Conservation (phyloP, 2,888 invertebrate species). For the Perithous albicinctus region DNA sequence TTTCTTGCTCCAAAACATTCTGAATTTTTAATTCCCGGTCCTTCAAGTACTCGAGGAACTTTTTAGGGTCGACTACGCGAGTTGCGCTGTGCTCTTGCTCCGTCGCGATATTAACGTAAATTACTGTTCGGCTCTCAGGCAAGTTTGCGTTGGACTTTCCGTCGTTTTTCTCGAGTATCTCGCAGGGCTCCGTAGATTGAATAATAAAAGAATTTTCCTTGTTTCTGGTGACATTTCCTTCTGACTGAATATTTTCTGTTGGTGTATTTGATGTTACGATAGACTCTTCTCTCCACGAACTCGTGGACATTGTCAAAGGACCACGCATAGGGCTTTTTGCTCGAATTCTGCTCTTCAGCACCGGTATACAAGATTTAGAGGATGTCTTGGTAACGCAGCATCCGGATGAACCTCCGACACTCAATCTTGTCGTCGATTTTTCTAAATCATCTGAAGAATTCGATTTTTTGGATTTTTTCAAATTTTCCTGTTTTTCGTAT, state of each 20-base stretch:
- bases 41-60: slow-evolving; percentile 73
- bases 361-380: slow-evolving; percentile 78
- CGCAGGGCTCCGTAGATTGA: background rate
- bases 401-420: background rate
- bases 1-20: slow-evolving; percentile 47
- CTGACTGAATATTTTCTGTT: background rate
- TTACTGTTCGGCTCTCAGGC: slow-evolving; percentile 69
- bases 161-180: slow-evolving; percentile 12
- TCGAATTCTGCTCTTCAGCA: slow-evolving; percentile 72
- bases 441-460: slow-evolving; percentile 15
- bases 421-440: slow-evolving; percentile 11
- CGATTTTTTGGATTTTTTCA: background rate
- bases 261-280: background rate
- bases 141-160: slow-evolving; percentile 24
- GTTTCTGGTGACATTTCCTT: slow-evolving; percentile 1
- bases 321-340: slow-evolving; percentile 72
- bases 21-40: slow-evolving; percentile 67
- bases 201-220: background rate
- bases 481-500: background rate
- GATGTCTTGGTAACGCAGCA: slow-evolving; percentile 49
- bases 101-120: slow-evolving; percentile 76
- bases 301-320: slow-evolving; percentile 72
- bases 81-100: slow-evolving; percentile 70
- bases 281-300: slow-evolving; percentile 48
- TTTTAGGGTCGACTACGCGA: slow-evolving; percentile 72